phyloP scores from a whole-genome alignment of 2,797 vertebrate genomes.

The Halcyon badia region DNA sequence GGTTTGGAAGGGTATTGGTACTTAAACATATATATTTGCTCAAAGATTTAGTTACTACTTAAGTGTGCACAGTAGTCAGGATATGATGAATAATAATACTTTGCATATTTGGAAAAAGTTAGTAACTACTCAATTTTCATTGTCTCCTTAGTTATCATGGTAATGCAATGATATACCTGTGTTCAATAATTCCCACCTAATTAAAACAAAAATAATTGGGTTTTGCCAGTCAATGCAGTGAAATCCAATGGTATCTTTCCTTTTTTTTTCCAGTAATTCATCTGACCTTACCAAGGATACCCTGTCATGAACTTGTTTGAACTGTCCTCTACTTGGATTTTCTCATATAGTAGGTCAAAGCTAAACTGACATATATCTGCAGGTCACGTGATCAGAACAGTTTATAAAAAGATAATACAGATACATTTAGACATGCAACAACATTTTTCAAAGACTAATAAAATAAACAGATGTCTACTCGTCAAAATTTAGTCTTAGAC shows the following conservation, averaged over 20 bases:
- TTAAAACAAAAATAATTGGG: neutral
- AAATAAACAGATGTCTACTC: neutral
- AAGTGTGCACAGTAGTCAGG: neutral
- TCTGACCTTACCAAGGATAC: neutral
- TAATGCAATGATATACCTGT: neutral
- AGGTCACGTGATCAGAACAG: neutral
- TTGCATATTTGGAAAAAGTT: neutral
- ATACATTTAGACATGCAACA: neutral
- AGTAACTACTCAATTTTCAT: neutral
- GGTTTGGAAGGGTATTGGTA: rapidly evolving
- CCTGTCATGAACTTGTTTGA: neutral
- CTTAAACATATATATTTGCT: neutral
- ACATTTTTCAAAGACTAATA: neutral
- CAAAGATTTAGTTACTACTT: neutral
- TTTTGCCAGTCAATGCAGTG: neutral
- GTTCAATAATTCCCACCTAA: neutral
- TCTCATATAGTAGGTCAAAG: neutral
- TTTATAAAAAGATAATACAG: neutral
- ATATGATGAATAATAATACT: neutral
- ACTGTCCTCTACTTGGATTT: neutral
- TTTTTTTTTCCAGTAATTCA: neutral
- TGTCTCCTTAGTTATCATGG: neutral
- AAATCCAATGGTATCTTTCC: neutral
- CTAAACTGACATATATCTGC: neutral
- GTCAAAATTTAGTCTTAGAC: neutral